Evolutionary conservation across 92 coral and sea anemone species (phyloP), one percentile per base, ranked within the genome.

Genomic region (Zoanthus solanderi): DNA sequence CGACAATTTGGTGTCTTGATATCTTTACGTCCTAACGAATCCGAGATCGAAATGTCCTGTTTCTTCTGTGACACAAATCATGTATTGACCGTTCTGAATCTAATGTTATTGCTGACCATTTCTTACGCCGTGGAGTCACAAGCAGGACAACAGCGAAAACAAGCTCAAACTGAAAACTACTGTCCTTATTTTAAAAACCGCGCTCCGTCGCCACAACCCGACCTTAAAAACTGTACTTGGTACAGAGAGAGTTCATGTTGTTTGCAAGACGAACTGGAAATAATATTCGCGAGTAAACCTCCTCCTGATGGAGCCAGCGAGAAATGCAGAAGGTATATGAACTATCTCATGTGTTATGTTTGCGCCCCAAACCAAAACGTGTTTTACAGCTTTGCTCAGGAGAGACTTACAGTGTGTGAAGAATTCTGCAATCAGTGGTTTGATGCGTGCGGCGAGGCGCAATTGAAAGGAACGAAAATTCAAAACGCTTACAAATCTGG

Each of bases 141-240:
- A 42, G 73, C 73, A 14, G 32, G 42, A 54, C 32, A 7, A 17
- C 46, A 74, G 4, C 76, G 63, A 30, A 67, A 63, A 12, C 67
- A 47, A 12, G 18, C 23, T 7, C 47, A 61, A 52, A 50, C 63
- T 13, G 89, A 80, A 66, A 93, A 97, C 47, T 97, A 93, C 75
- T 97, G 99, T 37, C 99, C 99, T 4, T 97, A 97, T 76, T 95
- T 97, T 81, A 89, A 94, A 81, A 97, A 97, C 75, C 95, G 99
- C 14, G 97, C 98, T 4, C 99, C 99, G 0, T 66, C 84, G 47
- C 94, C 99, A 44, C 99, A 95, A 77, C 99, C 96, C 18, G 31
- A 92, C 50, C 92, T 97, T 17, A 90, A 91, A 47, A 97, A 97
- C 87, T 97, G 99, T 79, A 95, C 98, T 1, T 97, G 99, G 99